These are phyloP conservation scores for Paedocypris micromegethes DNA, from an alignment of 2,797 vertebrate genomes.

Conservation along the genomic window DNA sequence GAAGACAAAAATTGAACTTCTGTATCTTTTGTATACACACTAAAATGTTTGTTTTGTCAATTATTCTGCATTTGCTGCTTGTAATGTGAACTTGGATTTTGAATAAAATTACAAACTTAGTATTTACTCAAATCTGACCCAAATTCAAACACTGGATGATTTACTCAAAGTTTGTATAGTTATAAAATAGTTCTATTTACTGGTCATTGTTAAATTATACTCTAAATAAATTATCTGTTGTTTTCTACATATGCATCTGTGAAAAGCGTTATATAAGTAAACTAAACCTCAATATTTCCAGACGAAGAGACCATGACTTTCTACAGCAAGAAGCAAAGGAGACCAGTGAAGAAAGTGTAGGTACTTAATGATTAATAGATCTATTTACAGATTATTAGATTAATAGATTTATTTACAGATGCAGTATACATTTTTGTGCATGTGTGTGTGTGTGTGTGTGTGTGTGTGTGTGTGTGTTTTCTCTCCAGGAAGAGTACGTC, in stretches of 20 bases:
- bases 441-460: background rate
- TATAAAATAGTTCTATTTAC: too few relatives aligned
- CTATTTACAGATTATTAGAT: background rate
- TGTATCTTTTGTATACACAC: slow-evolving; percentile 51
- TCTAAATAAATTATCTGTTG: too few relatives aligned
- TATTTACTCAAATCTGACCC: too few relatives aligned
- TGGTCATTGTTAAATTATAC: too few relatives aligned
- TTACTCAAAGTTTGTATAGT: too few relatives aligned
- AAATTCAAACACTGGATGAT: too few relatives aligned
- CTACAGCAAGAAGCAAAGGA: slow-evolving; percentile 47
- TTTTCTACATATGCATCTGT: too few relatives aligned
- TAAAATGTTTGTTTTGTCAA: background rate
- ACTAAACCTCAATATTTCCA: slow-evolving; percentile 32
- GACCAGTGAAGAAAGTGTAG: slow-evolving; percentile 50
- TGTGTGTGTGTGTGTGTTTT: background rate
- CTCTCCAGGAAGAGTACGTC: slow-evolving; percentile 48
- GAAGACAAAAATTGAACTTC: slow-evolving; percentile 44
- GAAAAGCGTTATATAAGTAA: slow-evolving; percentile 22
- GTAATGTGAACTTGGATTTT: too few relatives aligned
- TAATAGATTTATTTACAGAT: background rate
- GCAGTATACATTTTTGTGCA: background rate
- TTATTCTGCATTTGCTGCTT: background rate
- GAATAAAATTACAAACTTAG: too few relatives aligned
- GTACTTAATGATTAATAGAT: slow-evolving; percentile 13
- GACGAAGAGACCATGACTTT: slow-evolving; percentile 49